These are phyloP conservation scores for Podabrus alpinus DNA, from an alignment of 2,888 invertebrate genomes.

Conservation along the genomic window DNA sequence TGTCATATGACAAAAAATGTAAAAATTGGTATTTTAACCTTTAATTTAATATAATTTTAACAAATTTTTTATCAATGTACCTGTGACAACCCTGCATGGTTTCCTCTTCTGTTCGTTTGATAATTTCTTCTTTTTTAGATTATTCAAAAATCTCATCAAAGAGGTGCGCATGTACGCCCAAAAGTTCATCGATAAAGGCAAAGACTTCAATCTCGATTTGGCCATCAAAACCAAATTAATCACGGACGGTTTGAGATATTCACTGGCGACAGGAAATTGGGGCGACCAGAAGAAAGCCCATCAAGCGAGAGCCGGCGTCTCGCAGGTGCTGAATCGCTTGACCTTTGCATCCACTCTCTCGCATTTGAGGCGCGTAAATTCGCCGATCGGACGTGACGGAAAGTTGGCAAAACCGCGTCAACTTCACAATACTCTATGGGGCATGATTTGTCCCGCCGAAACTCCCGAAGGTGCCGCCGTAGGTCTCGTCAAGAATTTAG, in stretches of 20 bases:
- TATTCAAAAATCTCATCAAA: conserved; percentile 95
- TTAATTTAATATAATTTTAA: no score
- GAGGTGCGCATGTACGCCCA: conserved; percentile 98
- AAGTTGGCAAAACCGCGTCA: conserved; percentile 99
- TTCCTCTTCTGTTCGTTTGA: no score
- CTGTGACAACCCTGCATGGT: no score
- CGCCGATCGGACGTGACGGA: conserved; percentile 98
- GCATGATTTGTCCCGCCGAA: conserved; percentile 99
- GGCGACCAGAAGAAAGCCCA: conserved; percentile 99
- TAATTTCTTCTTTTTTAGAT: conserved; percentile 52
- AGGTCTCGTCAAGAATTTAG: conserved; percentile 97
- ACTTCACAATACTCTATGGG: conserved; percentile 98
- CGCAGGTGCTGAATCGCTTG: conserved; percentile 95
- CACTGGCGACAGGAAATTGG: conserved; percentile 99
- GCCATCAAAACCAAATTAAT: conserved; percentile 97
- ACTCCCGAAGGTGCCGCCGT: conserved; percentile 98
- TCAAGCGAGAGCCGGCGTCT: conserved; percentile 95
- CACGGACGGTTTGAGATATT: conserved; percentile 96
- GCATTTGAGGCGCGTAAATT: conserved; percentile 96
- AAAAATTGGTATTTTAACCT: no score
- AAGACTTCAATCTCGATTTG: conserved; percentile 96
- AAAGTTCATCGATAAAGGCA: conserved; percentile 97
- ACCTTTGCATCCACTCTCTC: conserved; percentile 99
- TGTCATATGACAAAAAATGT: no score
- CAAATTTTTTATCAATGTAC: no score